Percentiles rank a stretch among this genome's conserved stretches.
phyloP scores from a whole-genome alignment of 2,888 invertebrate genomes.

The Tryphoninae sp. region DNA sequence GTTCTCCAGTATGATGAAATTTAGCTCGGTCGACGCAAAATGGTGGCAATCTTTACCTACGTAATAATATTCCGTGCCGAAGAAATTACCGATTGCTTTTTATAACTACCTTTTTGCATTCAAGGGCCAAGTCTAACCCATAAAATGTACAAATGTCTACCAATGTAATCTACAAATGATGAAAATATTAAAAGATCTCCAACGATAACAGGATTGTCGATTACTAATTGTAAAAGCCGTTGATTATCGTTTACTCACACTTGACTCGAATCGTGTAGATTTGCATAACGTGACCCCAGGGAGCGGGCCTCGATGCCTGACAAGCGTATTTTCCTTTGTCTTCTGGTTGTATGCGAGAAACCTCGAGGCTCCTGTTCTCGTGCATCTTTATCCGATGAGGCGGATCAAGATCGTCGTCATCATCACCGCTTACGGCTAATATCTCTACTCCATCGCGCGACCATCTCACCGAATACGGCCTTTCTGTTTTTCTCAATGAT shows the following conservation, averaged over 20 bases:
- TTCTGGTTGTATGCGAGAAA: conserved; percentile 82
- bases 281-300: conserved; percentile 88
- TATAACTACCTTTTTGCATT: no score
- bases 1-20: no score
- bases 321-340: conserved; percentile 88
- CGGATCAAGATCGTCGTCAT: conserved; percentile 82
- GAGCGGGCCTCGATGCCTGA: conserved; percentile 85
- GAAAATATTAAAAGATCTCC: no score
- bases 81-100: no score
- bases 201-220: no score
- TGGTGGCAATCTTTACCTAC: no score
- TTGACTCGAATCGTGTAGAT: conserved; percentile 90
- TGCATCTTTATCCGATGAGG: conserved; percentile 85
- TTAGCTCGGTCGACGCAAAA: no score
- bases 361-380: conserved; percentile 88
- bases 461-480: conserved; percentile 75
- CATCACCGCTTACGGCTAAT: conserved; percentile 85
- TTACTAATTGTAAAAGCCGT: no score
- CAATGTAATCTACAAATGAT: no score
- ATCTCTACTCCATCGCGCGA: conserved; percentile 78
- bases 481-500: conserved; percentile 14
- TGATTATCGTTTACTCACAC: conserved; percentile 83
- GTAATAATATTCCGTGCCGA: no score
- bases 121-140: no score
- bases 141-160: no score